Evolutionary conservation across 53 echinoderm and acorn worm species (phyloP), one percentile per base, ranked within the genome.

Genomic region (Astropecten irregularis): DNA sequence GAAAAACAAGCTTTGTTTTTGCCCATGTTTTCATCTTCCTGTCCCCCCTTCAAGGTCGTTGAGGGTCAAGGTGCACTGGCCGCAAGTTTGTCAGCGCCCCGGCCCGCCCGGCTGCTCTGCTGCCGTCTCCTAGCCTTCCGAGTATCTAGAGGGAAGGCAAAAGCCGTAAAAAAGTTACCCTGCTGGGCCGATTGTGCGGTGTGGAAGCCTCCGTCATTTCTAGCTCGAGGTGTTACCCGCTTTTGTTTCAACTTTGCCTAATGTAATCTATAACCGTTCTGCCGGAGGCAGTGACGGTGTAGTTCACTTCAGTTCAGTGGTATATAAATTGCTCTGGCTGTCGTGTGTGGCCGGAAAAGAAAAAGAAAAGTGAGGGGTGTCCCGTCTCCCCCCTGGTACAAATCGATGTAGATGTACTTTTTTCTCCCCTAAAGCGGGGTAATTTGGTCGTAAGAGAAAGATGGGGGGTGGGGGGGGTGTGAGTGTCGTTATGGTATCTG

Each of bases 231-330:
- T 40, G 76, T 55, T 57, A n/a, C n/a, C 54, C 18, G 79, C 79
- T 79, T 79, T 79, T 79, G 79, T 79, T 79, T 79, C 79, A 79
- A 79, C 32, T 48, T 61, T 60, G 61, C 79, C 79, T 61, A 79
- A 60, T 79, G 79, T 62, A 79, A 79, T 37, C 33, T 60, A 79
- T 79, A 79, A 79, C 47, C 56, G 21, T 32, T n/a, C n/a, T n/a
- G 61, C 79, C 79, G 15, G 47, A 32, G 79, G 79, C 42, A 42
- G 6, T 42, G 42, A 42, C 42, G 44, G 63, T 49, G 79, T 79
- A 79, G 79, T 79, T 79, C 79, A 79, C 79, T 79, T 48, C 42
- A 60, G 79, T 79, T 79, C 79, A 79, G 20, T 21, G 79, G 79
- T 79, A 79, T 62, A 79, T 31, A 79, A 56, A 50, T n/a, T n/a